Evolutionary conservation across 2,888 invertebrate species (phyloP).

Genomic region (Ferdinandea cuprea): DNA sequence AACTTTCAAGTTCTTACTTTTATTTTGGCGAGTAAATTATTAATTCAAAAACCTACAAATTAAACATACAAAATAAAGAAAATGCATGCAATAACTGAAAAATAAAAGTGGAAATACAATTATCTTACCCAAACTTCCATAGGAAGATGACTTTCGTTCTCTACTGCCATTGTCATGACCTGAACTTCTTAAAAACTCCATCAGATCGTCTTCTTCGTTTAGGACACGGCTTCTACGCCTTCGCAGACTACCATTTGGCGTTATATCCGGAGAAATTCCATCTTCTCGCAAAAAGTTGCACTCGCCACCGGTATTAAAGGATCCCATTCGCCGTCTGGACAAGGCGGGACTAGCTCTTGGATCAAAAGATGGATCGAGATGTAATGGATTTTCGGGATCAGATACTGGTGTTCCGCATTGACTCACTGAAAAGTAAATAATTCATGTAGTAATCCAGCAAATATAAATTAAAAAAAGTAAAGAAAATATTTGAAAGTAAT

Average conservation of each 20-base stretch:
- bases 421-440: conserved; percentile 83
- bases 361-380: conserved; percentile 91
- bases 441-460: no score
- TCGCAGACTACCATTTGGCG: conserved; percentile 94
- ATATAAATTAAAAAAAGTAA: not conserved
- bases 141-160: conserved; percentile 88
- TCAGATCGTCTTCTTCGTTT: conserved; percentile 92
- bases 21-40: not conserved
- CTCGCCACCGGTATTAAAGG: conserved; percentile 85
- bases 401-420: conserved; percentile 89
- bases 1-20: conserved; percentile 37
- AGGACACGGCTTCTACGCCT: conserved; percentile 91
- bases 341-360: conserved; percentile 89
- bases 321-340: conserved; percentile 87
- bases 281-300: conserved; percentile 79
- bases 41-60: conserved; percentile 30
- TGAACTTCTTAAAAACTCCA: conserved; percentile 92
- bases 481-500: not conserved
- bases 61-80: conserved; percentile 4
- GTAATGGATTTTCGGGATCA: conserved; percentile 88
- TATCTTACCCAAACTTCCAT: conserved; percentile 91
- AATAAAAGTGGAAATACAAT: not conserved
- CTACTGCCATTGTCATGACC: conserved; percentile 89
- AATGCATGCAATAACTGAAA: not conserved
- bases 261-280: conserved; percentile 87